Base-by-base conservation (phyloP, 2,113 vertebrate species). In the Lophius piscatorius region DNA sequence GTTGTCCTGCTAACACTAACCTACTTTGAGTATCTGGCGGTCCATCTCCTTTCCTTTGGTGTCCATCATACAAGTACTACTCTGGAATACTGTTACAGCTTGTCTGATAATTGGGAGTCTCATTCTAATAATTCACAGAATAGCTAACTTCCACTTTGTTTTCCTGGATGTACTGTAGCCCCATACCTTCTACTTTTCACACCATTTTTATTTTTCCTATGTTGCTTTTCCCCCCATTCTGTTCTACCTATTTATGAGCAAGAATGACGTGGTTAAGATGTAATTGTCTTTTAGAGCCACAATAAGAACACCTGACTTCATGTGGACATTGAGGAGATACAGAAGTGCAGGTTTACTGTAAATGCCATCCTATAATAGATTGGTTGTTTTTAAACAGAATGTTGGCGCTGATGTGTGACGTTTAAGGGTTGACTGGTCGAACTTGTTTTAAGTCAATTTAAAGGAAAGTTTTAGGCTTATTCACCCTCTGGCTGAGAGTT, bases 1-100 rank as follows among this genome's bases (percentile, higher is more conserved):
- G 68, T 74, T 70, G 36, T 81, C 74, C 75, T 70, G 63, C 75
- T 68, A 75, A 81, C 82, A 78, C 80, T 82, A 82, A 74, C 49
- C 57, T 46, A 17, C 46, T 48, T 62, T 5, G 33, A 65, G 59
- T 68, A 54, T 78, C 69, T 65, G 51, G 58, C 49, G 71, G 64
- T 70, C 72, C 75, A 71, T 64, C 60, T 70, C 52, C 40, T 70
- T 36, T 35, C 49, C 54, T 70, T 51, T 50, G 16, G 26, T 61
- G 41, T 75, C 66, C 23, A 59, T 52, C n/a, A 63, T 22, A 21
- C 28, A 47, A 46, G 67, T 72, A 77, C 67, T 44, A 35, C 40
- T 26, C 76, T 76, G 74, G 42, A 77, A 52, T 54, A 41, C 54
- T 73, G 50, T 69, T 44, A 29, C 34, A 39, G 70, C 74, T 69